phyloP scores from a whole-genome alignment of 2,113 vertebrate genomes.

The Brachirus orientalis region DNA sequence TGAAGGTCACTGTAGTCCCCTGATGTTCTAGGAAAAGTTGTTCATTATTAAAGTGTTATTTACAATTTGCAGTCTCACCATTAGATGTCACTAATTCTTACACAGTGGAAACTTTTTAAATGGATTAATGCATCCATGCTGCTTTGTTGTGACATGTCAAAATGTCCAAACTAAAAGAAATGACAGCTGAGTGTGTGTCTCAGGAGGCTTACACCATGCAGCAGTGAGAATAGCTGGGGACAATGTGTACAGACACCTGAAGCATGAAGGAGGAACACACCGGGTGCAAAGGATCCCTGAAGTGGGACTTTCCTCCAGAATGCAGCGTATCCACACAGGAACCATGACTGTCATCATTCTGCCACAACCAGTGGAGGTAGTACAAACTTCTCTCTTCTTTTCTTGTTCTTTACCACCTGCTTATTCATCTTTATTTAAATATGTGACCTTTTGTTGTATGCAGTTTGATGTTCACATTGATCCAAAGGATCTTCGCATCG shows the following conservation, averaged over 20 bases:
- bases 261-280: constrained; percentile 93
- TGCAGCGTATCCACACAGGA: constrained; percentile 97
- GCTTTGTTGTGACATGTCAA: background rate
- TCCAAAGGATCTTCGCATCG: constrained; percentile 88
- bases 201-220: constrained; percentile 94
- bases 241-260: constrained; percentile 87
- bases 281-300: constrained; percentile 94
- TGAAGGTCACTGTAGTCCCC: no score
- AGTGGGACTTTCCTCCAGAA: constrained; percentile 91
- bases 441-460: background rate
- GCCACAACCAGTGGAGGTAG: constrained; percentile 89
- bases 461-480: constrained; percentile 90
- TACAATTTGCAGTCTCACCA: no score
- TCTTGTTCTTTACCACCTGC: background rate
- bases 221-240: constrained; percentile 88
- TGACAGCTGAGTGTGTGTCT: background rate
- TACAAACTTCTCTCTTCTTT: background rate
- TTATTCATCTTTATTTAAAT: background rate
- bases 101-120: no score
- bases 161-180: background rate
- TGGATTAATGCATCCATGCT: no score
- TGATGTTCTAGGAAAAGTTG: no score
- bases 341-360: constrained; percentile 94
- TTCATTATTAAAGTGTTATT: no score
- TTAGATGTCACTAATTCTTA: no score